Evolutionary conservation across 2,113 vertebrate genomes (phyloP).

Genomic region (Myodes glareolus): DNA sequence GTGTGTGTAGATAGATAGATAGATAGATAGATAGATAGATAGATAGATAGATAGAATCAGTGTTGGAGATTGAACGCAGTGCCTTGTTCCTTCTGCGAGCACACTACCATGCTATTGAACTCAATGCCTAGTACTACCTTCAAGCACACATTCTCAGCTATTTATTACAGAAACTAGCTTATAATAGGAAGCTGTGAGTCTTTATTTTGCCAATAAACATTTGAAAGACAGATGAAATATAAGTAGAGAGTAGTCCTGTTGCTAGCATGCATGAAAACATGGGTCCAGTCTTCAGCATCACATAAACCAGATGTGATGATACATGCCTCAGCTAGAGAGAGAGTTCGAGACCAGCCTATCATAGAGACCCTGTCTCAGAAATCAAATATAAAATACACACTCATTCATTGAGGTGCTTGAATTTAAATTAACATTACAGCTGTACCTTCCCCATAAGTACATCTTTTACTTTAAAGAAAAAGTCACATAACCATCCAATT

Average conservation of each 20-base stretch:
- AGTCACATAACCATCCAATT: background rate
- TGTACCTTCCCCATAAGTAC: background rate
- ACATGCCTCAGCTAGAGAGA: background rate
- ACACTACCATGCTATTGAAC: background rate
- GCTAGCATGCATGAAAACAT: background rate
- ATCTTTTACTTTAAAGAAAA: background rate
- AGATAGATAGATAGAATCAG: too few species aligned
- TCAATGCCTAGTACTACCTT: background rate
- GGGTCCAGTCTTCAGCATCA: background rate
- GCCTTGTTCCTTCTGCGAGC: background rate
- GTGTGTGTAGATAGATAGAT: too few species aligned
- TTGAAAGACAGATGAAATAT: background rate
- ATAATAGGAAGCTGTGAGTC: background rate
- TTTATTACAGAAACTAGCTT: background rate
- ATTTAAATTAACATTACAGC: background rate
- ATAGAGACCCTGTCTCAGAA: background rate
- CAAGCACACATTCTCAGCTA: background rate
- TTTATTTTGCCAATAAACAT: background rate
- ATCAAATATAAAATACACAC: background rate
- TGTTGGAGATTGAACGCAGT: background rate
- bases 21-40: too few species aligned
- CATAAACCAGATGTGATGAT: background rate
- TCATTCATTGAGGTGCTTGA: background rate
- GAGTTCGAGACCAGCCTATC: background rate
- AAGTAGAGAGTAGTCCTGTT: background rate